A percentile compares a stretch with the other conserved stretches of the same genome.
These are phyloP conservation scores for Mizuhopecten yessoensis DNA, from an alignment of 1,140 invertebrate species.

Conservation along the genomic window DNA sequence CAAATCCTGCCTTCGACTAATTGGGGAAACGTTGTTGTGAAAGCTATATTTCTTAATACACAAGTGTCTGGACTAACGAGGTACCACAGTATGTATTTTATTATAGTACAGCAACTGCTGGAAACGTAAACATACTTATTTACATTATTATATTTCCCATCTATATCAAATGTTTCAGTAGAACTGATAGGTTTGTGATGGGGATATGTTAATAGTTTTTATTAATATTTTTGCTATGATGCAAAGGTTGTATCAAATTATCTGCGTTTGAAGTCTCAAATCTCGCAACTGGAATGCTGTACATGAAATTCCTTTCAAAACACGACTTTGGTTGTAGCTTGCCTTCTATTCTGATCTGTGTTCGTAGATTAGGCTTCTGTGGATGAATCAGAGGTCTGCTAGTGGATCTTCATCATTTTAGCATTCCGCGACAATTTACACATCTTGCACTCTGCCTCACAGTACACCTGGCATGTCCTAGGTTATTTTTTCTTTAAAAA, in stretches of 20 bases:
- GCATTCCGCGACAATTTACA: neutral
- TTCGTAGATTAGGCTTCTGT: neutral
- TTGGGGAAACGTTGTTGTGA: neutral
- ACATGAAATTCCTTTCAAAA: neutral
- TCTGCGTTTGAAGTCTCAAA: constrained; percentile 27
- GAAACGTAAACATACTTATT: neutral
- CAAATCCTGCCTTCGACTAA: neutral
- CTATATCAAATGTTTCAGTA: neutral
- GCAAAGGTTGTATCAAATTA: constrained; percentile 17
- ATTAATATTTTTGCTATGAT: constrained; percentile 36
- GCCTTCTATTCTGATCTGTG: neutral
- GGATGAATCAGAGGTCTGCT: neutral
- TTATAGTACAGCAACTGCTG: neutral
- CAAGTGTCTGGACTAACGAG: neutral
- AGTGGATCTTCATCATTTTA: neutral
- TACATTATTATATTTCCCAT: neutral
- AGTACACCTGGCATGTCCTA: neutral
- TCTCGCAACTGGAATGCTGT: constrained; percentile 13
- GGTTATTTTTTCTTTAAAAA: neutral
- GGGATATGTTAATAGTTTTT: constrained; percentile 3
- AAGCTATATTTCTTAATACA: neutral
- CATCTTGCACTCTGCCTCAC: neutral
- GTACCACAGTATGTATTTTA: neutral
- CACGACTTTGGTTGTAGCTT: constrained; percentile 14
- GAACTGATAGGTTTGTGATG: neutral